Conservation (phyloP, 2,888 invertebrate species). For the Tillus elongatus region DNA sequence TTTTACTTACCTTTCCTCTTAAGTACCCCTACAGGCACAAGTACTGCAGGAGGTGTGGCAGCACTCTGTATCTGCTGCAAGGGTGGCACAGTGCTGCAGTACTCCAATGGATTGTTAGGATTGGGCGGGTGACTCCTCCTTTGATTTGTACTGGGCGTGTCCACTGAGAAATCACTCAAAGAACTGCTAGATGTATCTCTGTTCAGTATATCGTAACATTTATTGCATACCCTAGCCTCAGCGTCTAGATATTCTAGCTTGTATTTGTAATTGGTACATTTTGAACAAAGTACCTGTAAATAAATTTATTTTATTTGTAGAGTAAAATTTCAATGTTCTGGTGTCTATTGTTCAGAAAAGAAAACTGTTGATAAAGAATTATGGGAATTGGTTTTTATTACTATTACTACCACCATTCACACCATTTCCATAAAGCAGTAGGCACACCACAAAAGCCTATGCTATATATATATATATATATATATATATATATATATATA, state of each 20-base stretch:
- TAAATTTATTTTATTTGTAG: too few species aligned
- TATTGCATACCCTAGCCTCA: slow-evolving; percentile 70
- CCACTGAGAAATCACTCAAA: slow-evolving; percentile 30
- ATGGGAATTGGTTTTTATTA: too few species aligned
- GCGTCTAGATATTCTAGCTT: slow-evolving; percentile 63
- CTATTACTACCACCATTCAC: too few species aligned
- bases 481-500: too few species aligned
- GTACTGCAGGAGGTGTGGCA: slow-evolving; percentile 58
- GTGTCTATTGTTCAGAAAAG: too few species aligned
- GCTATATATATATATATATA: too few species aligned
- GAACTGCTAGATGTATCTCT: slow-evolving; percentile 25
- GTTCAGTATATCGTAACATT: slow-evolving; percentile 54
- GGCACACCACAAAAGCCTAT: too few species aligned
- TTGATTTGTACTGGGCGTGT: slow-evolving; percentile 19
- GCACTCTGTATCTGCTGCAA: slow-evolving; percentile 56
- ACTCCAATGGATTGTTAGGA: slow-evolving; percentile 81
- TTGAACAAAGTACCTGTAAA: slow-evolving; percentile 63
- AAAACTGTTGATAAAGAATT: too few species aligned
- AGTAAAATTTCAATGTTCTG: too few species aligned
- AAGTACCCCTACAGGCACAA: slow-evolving; percentile 76
- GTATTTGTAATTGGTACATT: slow-evolving; percentile 65
- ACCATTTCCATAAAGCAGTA: too few species aligned
- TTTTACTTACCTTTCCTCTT: slow-evolving; percentile 53
- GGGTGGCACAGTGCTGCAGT: slow-evolving; percentile 75
- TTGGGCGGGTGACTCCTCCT: slow-evolving; percentile 49